A percentile compares a stretch with the other conserved stretches of the same genome.
Conservation (phyloP, 2,797 vertebrate species). For the Pangasius sanitwongsei region DNA sequence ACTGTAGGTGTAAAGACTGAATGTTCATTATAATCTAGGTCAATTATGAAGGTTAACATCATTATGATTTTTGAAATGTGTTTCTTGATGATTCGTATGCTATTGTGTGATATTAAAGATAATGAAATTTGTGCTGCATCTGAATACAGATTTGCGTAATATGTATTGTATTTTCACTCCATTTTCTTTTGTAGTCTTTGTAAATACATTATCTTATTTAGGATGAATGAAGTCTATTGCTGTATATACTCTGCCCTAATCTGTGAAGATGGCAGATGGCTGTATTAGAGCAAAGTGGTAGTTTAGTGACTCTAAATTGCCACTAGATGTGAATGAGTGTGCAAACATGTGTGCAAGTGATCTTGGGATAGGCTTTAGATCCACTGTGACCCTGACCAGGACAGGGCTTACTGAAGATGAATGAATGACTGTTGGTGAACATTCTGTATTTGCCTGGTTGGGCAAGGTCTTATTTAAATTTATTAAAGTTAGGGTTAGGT, state of each 20-base stretch:
- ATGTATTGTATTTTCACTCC: not conserved
- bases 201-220: conserved; percentile 2
- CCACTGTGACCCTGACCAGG: not conserved
- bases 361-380: not conserved
- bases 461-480: not conserved
- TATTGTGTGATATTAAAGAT: not conserved
- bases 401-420: not conserved
- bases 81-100: not conserved
- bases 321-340: not conserved
- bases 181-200: conserved; percentile 11
- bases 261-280: not conserved
- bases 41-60: not conserved
- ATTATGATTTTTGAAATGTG: not conserved
- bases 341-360: not conserved
- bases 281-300: not conserved
- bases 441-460: not conserved
- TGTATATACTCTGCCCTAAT: not conserved
- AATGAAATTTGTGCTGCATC: not conserved
- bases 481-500: no score
- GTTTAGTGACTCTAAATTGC: not conserved
- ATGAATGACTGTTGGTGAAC: not conserved
- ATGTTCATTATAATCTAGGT: not conserved
- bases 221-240: not conserved
- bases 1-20: not conserved
- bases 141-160: not conserved